Evolutionary conservation across 1,140 invertebrate genomes (phyloP).

Genomic region (Sycobia sp.): DNA sequence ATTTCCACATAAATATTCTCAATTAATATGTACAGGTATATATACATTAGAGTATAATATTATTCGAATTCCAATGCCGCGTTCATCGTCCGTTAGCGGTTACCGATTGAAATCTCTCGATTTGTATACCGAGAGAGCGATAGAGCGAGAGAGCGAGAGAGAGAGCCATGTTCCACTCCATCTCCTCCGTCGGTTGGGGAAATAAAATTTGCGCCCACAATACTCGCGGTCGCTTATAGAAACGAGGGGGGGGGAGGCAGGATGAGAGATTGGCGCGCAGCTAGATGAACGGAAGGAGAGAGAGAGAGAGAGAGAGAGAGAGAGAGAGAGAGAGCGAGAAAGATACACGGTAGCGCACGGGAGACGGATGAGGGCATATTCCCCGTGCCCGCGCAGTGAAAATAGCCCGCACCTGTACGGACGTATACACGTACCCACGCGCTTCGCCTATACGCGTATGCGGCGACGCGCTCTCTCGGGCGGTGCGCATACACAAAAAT

Average conservation of each 20-base stretch:
- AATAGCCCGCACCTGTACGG: slow-evolving; percentile 35
- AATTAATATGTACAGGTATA: no score
- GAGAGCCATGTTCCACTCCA: slow-evolving; percentile 24
- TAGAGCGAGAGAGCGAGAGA: slow-evolving; percentile 41
- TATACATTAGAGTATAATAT: slow-evolving; percentile 52
- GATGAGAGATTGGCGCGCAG: background rate
- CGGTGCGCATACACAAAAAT: slow-evolving; percentile 38
- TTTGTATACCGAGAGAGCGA: no score
- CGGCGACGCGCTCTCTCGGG: no score
- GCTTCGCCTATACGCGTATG: no score
- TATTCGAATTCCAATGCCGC: slow-evolving; percentile 47
- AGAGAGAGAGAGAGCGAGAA: no score
- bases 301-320: slow-evolving; percentile 8
- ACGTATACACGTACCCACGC: background rate
- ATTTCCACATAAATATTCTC: no score
- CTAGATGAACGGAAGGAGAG: no score
- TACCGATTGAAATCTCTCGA: no score
- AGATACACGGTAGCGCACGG: no score
- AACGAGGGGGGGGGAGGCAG: background rate
- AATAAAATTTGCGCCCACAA: slow-evolving; percentile 56
- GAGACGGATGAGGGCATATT: no score
- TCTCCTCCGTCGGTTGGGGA: slow-evolving; percentile 31
- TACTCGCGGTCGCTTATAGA: slow-evolving; percentile 5
- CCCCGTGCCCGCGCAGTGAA: no score
- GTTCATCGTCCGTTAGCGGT: no score